A percentile compares a stretch with the other conserved stretches of the same genome.
Conservation (phyloP, 2,888 invertebrate species). For the Deilephila elpenor region DNA sequence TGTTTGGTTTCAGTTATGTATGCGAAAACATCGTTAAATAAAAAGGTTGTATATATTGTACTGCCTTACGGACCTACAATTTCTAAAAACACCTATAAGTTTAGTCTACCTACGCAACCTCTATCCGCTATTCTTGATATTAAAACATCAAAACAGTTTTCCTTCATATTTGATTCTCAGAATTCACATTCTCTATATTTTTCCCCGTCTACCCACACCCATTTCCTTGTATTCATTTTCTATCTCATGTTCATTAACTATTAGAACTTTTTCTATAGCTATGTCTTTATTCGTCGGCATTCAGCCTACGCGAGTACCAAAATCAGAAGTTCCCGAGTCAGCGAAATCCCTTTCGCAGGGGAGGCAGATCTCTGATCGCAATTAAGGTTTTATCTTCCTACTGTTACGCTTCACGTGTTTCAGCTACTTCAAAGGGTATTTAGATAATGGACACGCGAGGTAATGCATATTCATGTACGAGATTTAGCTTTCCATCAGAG, state of each 20-base stretch:
- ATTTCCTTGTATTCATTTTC: background rate
- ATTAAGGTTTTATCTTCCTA: slow-evolving; percentile 51
- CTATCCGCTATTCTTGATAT: too few relatives aligned
- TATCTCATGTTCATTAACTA: background rate
- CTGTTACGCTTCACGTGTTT: slow-evolving; percentile 43
- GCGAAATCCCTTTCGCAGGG: slow-evolving; percentile 47
- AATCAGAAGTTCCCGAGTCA: slow-evolving; percentile 43
- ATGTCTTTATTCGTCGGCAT: background rate
- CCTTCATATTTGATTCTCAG: too few relatives aligned
- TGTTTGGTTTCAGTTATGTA: too few relatives aligned
- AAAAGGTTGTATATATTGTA: too few relatives aligned
- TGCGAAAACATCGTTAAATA: too few relatives aligned
- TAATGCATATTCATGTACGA: background rate
- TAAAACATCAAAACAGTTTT: too few relatives aligned
- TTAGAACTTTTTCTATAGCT: background rate
- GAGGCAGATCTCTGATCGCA: slow-evolving; percentile 47
- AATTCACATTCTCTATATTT: background rate
- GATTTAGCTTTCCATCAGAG: background rate
- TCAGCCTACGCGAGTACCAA: slow-evolving; percentile 33
- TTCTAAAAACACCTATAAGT: too few relatives aligned
- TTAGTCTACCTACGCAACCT: too few relatives aligned
- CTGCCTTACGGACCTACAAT: too few relatives aligned
- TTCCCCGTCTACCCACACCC: background rate
- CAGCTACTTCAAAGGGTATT: slow-evolving; percentile 42
- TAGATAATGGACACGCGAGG: slow-evolving; percentile 10